These are phyloP conservation scores for Xylocampa areola DNA, from an alignment of 2,888 invertebrate genomes.

Conservation along the genomic window DNA sequence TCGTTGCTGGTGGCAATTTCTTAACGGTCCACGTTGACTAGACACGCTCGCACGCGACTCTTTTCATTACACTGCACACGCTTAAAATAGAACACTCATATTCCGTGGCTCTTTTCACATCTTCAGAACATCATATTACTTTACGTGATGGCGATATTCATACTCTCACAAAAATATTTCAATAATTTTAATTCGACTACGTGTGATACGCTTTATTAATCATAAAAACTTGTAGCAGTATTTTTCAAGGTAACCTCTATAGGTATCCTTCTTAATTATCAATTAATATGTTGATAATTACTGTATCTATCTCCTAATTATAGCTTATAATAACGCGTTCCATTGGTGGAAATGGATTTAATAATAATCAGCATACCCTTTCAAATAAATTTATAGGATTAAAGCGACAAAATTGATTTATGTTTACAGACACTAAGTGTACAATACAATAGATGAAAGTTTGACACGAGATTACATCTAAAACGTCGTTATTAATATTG, in stretches of 20 bases:
- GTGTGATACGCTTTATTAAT: too few species aligned
- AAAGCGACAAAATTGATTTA: conserved; percentile 12
- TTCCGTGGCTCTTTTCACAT: conserved; percentile 47
- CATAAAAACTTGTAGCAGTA: too few species aligned
- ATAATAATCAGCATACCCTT: conserved; percentile 28
- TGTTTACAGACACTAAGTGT: conserved; percentile 4
- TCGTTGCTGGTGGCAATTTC: conserved; percentile 66
- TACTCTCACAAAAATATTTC: too few species aligned
- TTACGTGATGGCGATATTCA: neutral
- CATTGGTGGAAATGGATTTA: conserved; percentile 25
- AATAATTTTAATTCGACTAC: too few species aligned
- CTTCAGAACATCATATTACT: conserved; percentile 34
- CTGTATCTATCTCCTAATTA: conserved; percentile 30
- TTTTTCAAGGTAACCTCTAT: too few species aligned
- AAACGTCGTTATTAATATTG: conserved; percentile 7
- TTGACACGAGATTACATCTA: conserved; percentile 19
- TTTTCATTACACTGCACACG: conserved; percentile 60
- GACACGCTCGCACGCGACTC: conserved; percentile 61
- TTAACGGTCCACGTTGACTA: conserved; percentile 56
- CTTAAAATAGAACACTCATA: conserved; percentile 68
- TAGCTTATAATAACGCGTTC: conserved; percentile 15
- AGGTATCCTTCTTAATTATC: too few species aligned
- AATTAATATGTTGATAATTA: conserved; percentile 20
- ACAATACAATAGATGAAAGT: conserved; percentile 16
- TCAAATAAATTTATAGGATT: conserved; percentile 27